Evolutionary conservation across 2,888 invertebrate genomes (phyloP), one percentile per base, ranked within the genome.

Genomic region (Trissoscelio sp.): DNA sequence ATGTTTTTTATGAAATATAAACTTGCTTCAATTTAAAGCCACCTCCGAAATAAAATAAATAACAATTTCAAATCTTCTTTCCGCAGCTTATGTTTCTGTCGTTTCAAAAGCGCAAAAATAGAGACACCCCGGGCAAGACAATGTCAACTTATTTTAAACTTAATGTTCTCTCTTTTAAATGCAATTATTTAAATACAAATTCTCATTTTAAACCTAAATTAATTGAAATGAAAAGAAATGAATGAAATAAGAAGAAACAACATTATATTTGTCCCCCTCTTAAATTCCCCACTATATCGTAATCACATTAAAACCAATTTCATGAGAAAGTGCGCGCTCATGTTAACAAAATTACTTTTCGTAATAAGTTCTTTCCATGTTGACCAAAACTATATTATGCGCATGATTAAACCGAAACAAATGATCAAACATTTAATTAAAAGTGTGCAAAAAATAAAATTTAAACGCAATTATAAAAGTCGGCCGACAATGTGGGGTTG

Each of bases 391-490:
- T 53, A 44, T 18, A 51, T 51, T 53, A 53, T n/a, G 28, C 62
- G 62, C 14, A 44, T 62, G 62, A 62, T 62, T 73, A 53, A 60
- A 53, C 42, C 22, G 44, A 44, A 62, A 73, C 62, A 73, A 73
- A 62, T 62, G 24, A 60, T 53, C 42, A 53, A 62, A 60, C 62
- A 31, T 51, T 69, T 57, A 58, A 70, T 69, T 57, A 46, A 18
- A 57, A n/a, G 37, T n/a, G 16, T 12, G 20, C 37, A 31, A 14
- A 64, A 64, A 24, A 46, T 55, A 31, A 64, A 55, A 72, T 37
- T 53, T 42, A 31, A 31, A 53, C 22, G 62, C 62, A 73, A 73
- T 73, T 62, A 73, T 42, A 42, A 60, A 42, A 42, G 53, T 28
- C 24, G 12, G 20, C 20, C 7, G 20, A 72, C 48, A 60, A 72